Percentiles rank a stretch among this genome's conserved stretches.
These are phyloP conservation scores for Bellardia pandia DNA, from an alignment of 2,888 invertebrate species.

Conservation along the genomic window DNA sequence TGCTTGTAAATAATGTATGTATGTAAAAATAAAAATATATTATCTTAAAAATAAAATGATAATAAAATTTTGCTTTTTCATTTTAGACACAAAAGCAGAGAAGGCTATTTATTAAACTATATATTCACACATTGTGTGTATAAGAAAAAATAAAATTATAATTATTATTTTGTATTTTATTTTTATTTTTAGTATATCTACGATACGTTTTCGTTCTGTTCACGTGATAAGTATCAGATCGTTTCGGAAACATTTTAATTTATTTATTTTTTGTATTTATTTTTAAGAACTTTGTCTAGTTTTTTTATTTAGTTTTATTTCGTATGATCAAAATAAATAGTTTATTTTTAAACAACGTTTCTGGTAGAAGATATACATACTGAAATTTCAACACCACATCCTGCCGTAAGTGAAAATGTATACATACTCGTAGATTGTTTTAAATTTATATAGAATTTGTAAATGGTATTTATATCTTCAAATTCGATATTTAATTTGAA, in stretches of 20 bases:
- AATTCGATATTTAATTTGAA: background rate
- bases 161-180: constrained; percentile 31
- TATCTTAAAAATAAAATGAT: constrained; percentile 32
- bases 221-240: constrained; percentile 69
- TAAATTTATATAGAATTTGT: background rate
- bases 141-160: constrained; percentile 27
- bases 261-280: constrained; percentile 47
- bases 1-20: background rate
- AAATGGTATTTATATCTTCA: background rate
- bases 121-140: background rate
- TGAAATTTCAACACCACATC: background rate
- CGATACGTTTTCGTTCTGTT: constrained; percentile 52
- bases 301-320: constrained; percentile 52
- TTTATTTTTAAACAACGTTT: constrained; percentile 43
- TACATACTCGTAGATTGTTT: background rate
- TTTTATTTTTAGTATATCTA: constrained; percentile 50
- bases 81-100: constrained; percentile 29
- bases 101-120: constrained; percentile 26
- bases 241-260: constrained; percentile 40
- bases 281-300: constrained; percentile 8
- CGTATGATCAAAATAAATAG: constrained; percentile 53
- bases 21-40: constrained; percentile 8
- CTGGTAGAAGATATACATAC: constrained; percentile 2
- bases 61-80: constrained; percentile 16
- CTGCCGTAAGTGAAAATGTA: background rate